These are phyloP conservation scores for Slavum lentiscoides DNA, from an alignment of 2,888 invertebrate species.

Conservation along the genomic window DNA sequence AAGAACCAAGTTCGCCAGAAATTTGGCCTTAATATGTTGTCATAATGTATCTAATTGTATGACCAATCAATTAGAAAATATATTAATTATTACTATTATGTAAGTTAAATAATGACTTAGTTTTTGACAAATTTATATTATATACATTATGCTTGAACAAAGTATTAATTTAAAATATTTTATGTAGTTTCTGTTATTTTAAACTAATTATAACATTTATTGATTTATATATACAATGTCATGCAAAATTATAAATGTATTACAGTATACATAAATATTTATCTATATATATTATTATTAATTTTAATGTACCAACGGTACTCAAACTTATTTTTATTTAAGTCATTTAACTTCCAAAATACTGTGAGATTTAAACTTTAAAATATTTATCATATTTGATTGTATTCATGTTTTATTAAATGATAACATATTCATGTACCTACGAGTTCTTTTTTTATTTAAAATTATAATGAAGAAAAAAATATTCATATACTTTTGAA, in stretches of 20 bases:
- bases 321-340: constrained; percentile 13
- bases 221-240: neutral
- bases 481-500: neutral
- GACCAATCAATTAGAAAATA: neutral
- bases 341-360: neutral
- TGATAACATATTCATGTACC: neutral
- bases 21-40: constrained; percentile 34
- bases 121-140: constrained; percentile 2
- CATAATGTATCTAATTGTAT: neutral
- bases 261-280: neutral
- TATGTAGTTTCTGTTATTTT: neutral
- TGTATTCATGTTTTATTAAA: neutral
- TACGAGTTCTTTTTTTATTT: neutral
- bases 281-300: constrained; percentile 4
- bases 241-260: neutral
- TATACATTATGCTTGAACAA: constrained; percentile 28
- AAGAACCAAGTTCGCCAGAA: constrained; percentile 45
- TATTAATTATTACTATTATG: neutral
- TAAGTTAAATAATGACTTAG: neutral
- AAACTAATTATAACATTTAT: neutral
- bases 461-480: neutral
- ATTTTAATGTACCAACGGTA: neutral
- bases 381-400: neutral
- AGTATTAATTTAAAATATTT: constrained; percentile 9
- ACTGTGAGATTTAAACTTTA: neutral